A percentile compares a stretch with the other conserved stretches of the same genome.
Evolutionary conservation across 2,113 vertebrate genomes (phyloP).

Genomic region (Chascanopsetta lugubris): DNA sequence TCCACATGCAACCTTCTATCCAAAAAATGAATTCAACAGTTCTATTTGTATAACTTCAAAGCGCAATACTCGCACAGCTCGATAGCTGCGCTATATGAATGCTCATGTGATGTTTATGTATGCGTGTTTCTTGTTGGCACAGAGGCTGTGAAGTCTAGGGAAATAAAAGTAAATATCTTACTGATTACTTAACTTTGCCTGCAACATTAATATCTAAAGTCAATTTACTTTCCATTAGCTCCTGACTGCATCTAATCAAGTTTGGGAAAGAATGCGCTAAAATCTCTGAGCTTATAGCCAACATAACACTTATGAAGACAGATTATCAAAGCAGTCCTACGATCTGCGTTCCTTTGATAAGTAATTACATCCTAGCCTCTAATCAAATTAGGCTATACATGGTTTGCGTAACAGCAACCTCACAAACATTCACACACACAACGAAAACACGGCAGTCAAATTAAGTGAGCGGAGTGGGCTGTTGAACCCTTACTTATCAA

Average conservation of each 20-base stretch:
- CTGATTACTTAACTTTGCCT: conserved; percentile 5
- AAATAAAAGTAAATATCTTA: too few relatives aligned
- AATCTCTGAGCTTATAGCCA: conserved; percentile 22
- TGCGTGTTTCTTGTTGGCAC: too few relatives aligned
- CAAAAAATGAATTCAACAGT: too few relatives aligned
- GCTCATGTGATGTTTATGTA: too few relatives aligned
- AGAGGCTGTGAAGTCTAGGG: too few relatives aligned
- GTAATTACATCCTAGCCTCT: conserved; percentile 50
- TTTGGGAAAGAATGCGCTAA: neutral
- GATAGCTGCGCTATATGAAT: too few relatives aligned
- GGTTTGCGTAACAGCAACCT: conserved; percentile 49
- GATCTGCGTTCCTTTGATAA: conserved; percentile 27
- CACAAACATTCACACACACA: conserved; percentile 25
- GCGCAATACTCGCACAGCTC: too few relatives aligned
- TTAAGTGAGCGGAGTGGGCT: conserved; percentile 56
- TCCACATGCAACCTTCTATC: too few relatives aligned
- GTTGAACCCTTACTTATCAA: conserved; percentile 60
- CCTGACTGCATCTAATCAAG: neutral
- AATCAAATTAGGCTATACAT: conserved; percentile 53
- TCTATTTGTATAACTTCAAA: too few relatives aligned
- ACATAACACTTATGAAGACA: conserved; percentile 48
- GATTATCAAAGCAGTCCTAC: conserved; percentile 40
- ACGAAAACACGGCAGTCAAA: conserved; percentile 57
- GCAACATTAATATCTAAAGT: neutral
- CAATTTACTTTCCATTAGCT: neutral